phyloP scores from a whole-genome alignment of 2,113 vertebrate species.

The Agapornis roseicollis region DNA sequence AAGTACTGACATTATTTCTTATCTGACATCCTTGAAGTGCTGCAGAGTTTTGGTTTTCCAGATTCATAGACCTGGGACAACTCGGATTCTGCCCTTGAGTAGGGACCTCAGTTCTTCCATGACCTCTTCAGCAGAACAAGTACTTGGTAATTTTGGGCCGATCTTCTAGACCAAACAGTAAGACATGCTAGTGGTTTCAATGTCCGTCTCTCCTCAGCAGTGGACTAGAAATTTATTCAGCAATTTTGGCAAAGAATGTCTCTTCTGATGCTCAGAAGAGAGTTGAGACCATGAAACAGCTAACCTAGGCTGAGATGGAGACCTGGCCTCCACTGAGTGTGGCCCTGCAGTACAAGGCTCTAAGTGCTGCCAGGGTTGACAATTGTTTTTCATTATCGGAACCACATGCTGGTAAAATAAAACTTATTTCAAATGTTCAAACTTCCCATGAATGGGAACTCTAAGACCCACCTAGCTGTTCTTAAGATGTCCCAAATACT shows the following conservation, averaged over 20 bases:
- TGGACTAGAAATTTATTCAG: background rate
- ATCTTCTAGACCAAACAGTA: background rate
- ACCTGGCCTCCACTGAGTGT: background rate
- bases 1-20: background rate
- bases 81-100: background rate
- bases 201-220: background rate
- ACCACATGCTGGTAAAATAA: background rate
- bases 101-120: background rate
- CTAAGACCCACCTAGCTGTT: background rate
- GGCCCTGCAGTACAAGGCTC: background rate
- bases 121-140: accelerated
- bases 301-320: background rate
- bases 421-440: background rate
- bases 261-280: background rate
- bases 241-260: background rate
- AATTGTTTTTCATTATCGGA: background rate
- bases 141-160: background rate
- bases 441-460: background rate
- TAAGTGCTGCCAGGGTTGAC: background rate
- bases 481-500: background rate
- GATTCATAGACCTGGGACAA: background rate
- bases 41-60: background rate
- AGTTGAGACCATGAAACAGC: background rate
- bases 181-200: background rate
- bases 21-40: background rate